Base-by-base conservation (phyloP, 2,888 invertebrate species). In the Phymatocera aterrima region DNA sequence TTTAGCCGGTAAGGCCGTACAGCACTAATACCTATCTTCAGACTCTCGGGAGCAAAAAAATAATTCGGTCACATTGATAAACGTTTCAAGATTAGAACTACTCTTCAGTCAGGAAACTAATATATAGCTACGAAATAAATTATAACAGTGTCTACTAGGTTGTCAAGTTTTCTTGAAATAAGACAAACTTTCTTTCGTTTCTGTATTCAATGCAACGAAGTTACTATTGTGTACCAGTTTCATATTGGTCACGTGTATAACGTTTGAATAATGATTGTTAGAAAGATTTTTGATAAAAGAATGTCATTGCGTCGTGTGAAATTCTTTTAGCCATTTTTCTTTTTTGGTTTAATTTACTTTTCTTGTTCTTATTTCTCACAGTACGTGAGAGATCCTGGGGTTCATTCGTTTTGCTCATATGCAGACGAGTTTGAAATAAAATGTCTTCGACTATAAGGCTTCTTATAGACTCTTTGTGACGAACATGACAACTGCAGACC, bases 401-500 rank as follows among this genome's bases (percentile, higher is more conserved):
- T 64, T 64, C 34, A 4, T 68, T 68, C 24, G 43, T 46, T 46
- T 68, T 68, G 68, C 43, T n/a, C n/a, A 15, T 43, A 24, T 46
- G 18, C 10, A 68, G 28, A 18, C 37, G 12, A 40, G 21, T 6
- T 21, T 46, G 68, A 68, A 68, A 46, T 68, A 15, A 68, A 46
- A 46, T 51, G 34, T n/a, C 72, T 72, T 72, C n/a, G 18, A 40
- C n/a, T 72, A 72, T 72, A n/a, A n/a, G n/a, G n/a, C n/a, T 72
- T 72, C 75, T 40, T 37, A 60, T 24, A 28, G 21, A 43, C 57
- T 43, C 40, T 75, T 31, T 24, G 28, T 75, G 75, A 75, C 24
- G 57, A 43, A 60, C 60, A 40, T 24, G 54, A 75, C 75, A 75
- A 75, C 75, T 60, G 75, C 31, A 43, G 75, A 75, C 75, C 75